Base-by-base conservation (phyloP, 1,140 invertebrate species). In the Bradynema listronoti region DNA sequence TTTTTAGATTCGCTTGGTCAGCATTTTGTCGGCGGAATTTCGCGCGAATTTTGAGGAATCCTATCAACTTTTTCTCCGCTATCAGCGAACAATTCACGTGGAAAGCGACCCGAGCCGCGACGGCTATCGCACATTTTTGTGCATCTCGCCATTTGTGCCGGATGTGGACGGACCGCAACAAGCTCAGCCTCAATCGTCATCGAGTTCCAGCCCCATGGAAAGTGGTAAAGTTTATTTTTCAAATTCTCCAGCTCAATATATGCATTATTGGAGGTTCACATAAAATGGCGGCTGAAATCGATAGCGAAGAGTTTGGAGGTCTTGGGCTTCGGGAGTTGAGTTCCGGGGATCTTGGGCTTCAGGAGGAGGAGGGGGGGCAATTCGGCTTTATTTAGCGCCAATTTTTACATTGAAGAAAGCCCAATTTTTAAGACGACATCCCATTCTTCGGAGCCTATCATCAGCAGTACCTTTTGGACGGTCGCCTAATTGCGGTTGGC, bases 391-490 rank as follows among this genome's bases (percentile, higher is more conserved):
- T n/a, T n/a, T n/a, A n/a, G n/a, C n/a, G n/a, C n/a, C n/a, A n/a
- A n/a, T n/a, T n/a, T n/a, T n/a, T n/a, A n/a, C n/a, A n/a, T n/a
- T n/a, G n/a, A n/a, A n/a, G n/a, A n/a, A n/a, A n/a, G n/a, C n/a
- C n/a, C n/a, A n/a, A n/a, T n/a, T n/a, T n/a, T n/a, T n/a, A 50
- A 5, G 47, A 29, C 27, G 27, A 5, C 19, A 34, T n/a, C 16
- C 9, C 54, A 43, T 74, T 75, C 1, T 92, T 86, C 78, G 94
- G 94, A 0, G 90, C 91, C 0, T 98, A 91, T 80, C 94, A 98
- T 82, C 90, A 95, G 73, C 91, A 97, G 75, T 99, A 97, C 79
- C 88, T 89, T 84, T 74, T 97, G 22, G 88, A 96, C 80, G 76
- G 63, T 5, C 86, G 88, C 79, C 80, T 99, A 41, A 88, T 99